Evolutionary conservation across 2,888 invertebrate species (phyloP).

Genomic region (Stenolophus ochropezus): DNA sequence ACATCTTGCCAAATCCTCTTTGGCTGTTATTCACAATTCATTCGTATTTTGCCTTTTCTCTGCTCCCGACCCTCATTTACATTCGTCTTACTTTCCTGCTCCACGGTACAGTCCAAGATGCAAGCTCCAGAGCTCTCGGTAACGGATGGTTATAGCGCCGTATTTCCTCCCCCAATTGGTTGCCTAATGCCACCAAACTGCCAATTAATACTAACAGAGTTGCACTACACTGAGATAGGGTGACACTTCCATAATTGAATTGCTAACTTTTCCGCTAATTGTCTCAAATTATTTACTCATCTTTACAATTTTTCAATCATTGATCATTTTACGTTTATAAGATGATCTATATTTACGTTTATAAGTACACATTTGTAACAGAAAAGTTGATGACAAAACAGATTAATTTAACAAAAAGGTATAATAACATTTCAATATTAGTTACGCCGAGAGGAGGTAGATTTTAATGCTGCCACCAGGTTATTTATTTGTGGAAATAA

Average conservation of each 20-base stretch:
- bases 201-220: background rate
- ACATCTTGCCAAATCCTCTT: slow-evolving; percentile 71
- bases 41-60: slow-evolving; percentile 67
- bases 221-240: background rate
- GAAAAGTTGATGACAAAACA: too few relatives aligned
- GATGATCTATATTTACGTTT: too few relatives aligned
- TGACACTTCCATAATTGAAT: background rate
- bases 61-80: slow-evolving; percentile 65
- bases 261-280: background rate
- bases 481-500: too few relatives aligned
- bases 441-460: too few relatives aligned
- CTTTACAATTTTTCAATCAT: too few relatives aligned
- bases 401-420: too few relatives aligned
- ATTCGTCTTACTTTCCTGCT: slow-evolving; percentile 65
- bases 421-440: too few relatives aligned
- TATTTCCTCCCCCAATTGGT: background rate
- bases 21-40: slow-evolving; percentile 70
- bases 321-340: too few relatives aligned
- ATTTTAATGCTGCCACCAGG: too few relatives aligned
- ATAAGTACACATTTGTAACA: too few relatives aligned
- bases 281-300: background rate
- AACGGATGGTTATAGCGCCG: background rate
- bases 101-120: slow-evolving; percentile 17
- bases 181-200: background rate
- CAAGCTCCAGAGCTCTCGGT: background rate